A percentile compares a stretch with the other conserved stretches of the same genome.
These are phyloP conservation scores for Sciurus carolinensis DNA, from an alignment of 2,797 vertebrate genomes.

Conservation along the genomic window DNA sequence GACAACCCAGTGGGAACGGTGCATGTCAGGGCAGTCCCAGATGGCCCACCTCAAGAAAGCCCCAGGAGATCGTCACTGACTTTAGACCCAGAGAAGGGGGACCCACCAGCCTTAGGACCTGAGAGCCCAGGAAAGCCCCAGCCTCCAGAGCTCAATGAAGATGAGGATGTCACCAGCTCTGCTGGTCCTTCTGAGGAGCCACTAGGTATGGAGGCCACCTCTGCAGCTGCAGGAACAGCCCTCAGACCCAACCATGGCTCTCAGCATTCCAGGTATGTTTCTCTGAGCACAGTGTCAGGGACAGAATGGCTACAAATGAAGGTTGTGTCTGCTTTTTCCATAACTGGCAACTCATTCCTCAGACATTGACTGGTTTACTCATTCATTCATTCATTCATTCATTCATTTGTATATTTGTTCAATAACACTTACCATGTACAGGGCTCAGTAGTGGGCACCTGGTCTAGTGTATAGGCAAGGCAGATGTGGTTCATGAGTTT, in stretches of 20 bases:
- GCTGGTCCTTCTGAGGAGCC: neutral
- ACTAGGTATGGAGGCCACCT: neutral
- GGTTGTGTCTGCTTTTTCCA: neutral
- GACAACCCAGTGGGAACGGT: neutral
- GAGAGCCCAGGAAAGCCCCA: slow-evolving; percentile 49
- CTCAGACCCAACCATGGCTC: neutral
- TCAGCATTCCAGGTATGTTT: slow-evolving; percentile 82
- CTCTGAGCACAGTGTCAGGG: neutral
- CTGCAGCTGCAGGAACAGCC: neutral
- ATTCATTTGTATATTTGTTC: neutral
- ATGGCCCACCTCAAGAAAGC: slow-evolving; percentile 23
- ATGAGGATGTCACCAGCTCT: neutral
- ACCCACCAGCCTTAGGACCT: slow-evolving; percentile 49
- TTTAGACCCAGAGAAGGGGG: slow-evolving; percentile 39
- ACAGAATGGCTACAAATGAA: neutral
- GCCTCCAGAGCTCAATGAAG: slow-evolving; percentile 73
- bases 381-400: neutral
- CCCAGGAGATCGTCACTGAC: neutral
- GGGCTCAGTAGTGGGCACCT: neutral
- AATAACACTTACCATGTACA: neutral
- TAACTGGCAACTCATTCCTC: neutral
- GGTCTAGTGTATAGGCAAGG: neutral
- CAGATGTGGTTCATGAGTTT: neutral
- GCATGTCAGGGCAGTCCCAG: slow-evolving; percentile 22
- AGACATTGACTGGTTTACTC: neutral